A percentile compares a stretch with the other conserved stretches of the same genome.
phyloP scores from a whole-genome alignment of 2,113 vertebrate genomes.

The Pluvianellus socialis region DNA sequence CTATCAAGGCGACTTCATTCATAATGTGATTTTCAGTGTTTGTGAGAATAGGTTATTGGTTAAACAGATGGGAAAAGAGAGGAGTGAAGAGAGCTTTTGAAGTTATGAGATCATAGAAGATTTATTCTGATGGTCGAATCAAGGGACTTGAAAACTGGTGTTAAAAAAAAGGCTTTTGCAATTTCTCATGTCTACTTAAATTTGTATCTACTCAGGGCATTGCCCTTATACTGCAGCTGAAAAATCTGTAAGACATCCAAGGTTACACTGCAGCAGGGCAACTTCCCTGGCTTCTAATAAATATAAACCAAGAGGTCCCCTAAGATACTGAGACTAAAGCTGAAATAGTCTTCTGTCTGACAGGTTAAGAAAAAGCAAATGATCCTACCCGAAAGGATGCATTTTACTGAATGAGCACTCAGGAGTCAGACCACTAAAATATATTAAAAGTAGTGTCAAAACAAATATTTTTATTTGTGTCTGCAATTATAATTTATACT shows the following conservation, averaged over 20 bases:
- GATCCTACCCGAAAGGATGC: neutral
- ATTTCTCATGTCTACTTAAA: conserved; percentile 46
- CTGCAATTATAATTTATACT: neutral
- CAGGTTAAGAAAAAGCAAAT: neutral
- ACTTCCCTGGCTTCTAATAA: neutral
- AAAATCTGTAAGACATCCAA: conserved; percentile 27
- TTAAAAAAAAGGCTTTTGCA: conserved; percentile 7
- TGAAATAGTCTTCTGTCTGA: neutral
- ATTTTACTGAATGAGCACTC: neutral
- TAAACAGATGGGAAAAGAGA: conserved; percentile 22
- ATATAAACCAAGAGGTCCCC: neutral
- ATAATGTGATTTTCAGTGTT: conserved; percentile 39
- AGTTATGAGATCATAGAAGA: conserved; percentile 36
- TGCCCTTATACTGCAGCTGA: neutral
- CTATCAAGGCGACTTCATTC: neutral
- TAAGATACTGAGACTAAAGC: neutral
- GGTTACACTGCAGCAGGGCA: conserved; percentile 5
- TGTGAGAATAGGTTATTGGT: conserved; percentile 28
- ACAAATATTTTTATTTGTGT: neutral
- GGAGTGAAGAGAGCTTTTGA: conserved; percentile 7
- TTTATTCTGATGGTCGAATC: conserved; percentile 31
- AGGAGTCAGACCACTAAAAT: neutral
- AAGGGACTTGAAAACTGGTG: neutral
- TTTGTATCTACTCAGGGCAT: conserved; percentile 9
- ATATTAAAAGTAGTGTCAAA: neutral